Conservation (phyloP, 2,113 vertebrate genomes). For the Taxidea taxus region DNA sequence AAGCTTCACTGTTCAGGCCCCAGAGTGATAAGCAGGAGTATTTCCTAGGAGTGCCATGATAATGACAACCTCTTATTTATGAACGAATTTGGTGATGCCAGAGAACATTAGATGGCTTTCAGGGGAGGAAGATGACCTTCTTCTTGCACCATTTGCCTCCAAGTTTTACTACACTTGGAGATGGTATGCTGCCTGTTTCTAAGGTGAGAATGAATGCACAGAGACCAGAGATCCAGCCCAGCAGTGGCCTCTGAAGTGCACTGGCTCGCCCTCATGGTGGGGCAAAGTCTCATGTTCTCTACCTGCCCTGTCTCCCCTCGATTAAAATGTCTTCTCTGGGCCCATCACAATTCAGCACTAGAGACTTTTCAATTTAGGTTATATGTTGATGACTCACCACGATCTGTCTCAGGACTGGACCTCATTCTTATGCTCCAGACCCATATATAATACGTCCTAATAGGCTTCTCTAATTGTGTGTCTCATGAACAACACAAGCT, state of each 20-base stretch:
- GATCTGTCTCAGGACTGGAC: neutral
- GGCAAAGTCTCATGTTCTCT: neutral
- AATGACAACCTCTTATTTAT: neutral
- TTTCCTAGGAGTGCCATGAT: neutral
- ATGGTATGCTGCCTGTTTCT: neutral
- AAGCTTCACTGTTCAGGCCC: neutral
- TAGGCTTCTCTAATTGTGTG: neutral
- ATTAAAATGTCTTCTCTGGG: neutral
- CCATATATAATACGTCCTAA: neutral
- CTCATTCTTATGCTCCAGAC: neutral
- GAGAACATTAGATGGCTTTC: neutral
- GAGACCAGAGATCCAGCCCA: neutral
- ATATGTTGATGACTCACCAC: neutral
- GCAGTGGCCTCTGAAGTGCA: neutral
- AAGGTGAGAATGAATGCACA: neutral
- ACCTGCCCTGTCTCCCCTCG: rapidly evolving
- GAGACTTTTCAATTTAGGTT: neutral
- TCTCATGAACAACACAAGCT: neutral
- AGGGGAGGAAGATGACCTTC: neutral
- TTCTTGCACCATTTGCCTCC: neutral
- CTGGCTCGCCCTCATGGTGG: neutral
- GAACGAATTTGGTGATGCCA: neutral
- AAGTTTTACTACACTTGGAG: neutral
- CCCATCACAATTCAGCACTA: neutral
- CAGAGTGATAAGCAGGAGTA: too few relatives aligned